phyloP scores from a whole-genome alignment of 2,113 vertebrate genomes.

The Amia ocellicauda region DNA sequence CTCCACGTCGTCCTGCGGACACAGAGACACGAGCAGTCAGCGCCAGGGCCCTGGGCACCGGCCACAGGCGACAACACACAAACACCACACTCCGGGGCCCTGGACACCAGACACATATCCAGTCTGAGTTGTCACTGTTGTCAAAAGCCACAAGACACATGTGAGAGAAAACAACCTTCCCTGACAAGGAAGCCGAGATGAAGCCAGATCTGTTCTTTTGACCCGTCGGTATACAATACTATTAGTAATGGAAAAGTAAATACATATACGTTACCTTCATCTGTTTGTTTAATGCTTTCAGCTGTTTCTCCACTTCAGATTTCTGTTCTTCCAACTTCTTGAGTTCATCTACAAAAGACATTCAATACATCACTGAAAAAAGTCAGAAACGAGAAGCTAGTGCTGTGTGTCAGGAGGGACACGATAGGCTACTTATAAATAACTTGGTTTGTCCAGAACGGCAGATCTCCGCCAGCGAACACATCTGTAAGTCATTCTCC shows the following conservation, averaged over 20 bases:
- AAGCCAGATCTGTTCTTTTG: no score
- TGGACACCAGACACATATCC: no score
- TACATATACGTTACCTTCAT: conserved; percentile 81
- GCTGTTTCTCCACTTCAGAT: conserved; percentile 79
- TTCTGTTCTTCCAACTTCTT: conserved; percentile 90
- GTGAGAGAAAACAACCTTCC: no score
- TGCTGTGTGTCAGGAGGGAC: background rate
- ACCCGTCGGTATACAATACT: no score
- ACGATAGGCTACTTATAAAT: background rate
- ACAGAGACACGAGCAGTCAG: background rate
- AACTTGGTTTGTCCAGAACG: background rate
- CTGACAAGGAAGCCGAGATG: no score
- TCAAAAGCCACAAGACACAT: no score
- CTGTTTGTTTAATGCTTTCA: conserved; percentile 79
- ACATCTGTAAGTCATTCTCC: conserved; percentile 2
- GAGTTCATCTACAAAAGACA: conserved; percentile 66
- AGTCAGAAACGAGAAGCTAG: no score
- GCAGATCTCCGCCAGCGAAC: background rate
- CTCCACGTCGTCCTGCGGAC: conserved; percentile 82
- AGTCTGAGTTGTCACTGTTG: no score
- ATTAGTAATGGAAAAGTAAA: background rate
- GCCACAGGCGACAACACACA: no score
- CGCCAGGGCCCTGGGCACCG: background rate
- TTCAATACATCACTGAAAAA: no score
- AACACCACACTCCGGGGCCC: no score